Evolutionary conservation across 2,113 vertebrate genomes (phyloP), one percentile per base, ranked within the genome.

Genomic region (Mastomys natalensis): DNA sequence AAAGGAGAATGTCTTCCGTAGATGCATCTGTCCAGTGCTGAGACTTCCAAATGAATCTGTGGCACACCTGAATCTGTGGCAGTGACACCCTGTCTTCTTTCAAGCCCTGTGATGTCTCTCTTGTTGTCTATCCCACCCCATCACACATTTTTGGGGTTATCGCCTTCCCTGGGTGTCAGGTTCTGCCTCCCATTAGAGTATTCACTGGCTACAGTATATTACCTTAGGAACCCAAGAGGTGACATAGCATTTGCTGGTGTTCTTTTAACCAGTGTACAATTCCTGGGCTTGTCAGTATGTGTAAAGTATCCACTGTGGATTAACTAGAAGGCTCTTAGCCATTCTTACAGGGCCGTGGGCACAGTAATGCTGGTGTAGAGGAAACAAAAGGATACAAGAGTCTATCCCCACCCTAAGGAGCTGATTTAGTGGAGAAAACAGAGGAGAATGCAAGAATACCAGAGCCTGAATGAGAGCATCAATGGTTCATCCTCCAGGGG

Each of bases 41-140:
- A n/a, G 24, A 6, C 13, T 4, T 4, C 1, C 19, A 22, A 4
- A 1, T 37, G 7, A 13, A 34, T 48, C 9, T 40, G n/a, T n/a
- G n/a, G n/a, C n/a, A 43, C 7, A 15, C 84, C 31, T 12, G 3
- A 7, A 55, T 43, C 21, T n/a, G 29, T 0, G 3, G 16, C 12
- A 1, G 2, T 3, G 24, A 53, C 16, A 43, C 16, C 13, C 37
- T 26, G 21, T 55, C 11, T 87, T 5, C 16, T 51, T 15, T 81
- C 15, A 21, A 2, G 3, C 9, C 17, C 31, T 4, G 21, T 11
- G 5, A 19, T 72, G 24, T 51, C 73, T 37, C 55, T 29, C 29
- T 40, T 53, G 19, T 45, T 53, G 13, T 43, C 8, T 40, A 0
- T 37, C 17, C 2, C 11, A 60, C 37, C 37, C 0, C 0, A 12